Evolutionary conservation across 2,888 invertebrate species (phyloP).

Genomic region (Odontomyia ornata): DNA sequence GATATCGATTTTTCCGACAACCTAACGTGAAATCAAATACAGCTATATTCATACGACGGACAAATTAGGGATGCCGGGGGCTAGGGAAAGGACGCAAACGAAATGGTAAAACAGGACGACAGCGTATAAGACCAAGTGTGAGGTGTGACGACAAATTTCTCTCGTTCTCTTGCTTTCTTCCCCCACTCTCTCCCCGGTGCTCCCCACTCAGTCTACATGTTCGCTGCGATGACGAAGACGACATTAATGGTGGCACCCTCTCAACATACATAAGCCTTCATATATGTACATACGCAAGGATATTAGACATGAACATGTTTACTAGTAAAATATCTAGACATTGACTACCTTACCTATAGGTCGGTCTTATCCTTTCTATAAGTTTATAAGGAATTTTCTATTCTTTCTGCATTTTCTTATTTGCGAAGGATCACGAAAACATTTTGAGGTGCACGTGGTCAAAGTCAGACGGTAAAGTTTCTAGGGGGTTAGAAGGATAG

Average conservation of each 20-base stretch:
- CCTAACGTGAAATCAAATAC: not conserved
- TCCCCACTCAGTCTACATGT: no score
- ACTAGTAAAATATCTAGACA: no score
- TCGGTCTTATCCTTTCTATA: no score
- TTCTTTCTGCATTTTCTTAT: not conserved
- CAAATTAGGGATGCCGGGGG: no score
- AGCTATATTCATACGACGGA: not conserved
- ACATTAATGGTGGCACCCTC: not conserved
- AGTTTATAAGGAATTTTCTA: no score
- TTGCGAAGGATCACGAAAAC: conserved; percentile 4
- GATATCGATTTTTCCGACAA: conserved; percentile 36
- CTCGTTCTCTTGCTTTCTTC: no score
- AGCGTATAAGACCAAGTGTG: not conserved
- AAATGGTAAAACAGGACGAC: not conserved
- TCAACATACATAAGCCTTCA: not conserved
- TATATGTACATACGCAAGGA: no score
- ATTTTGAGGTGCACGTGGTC: conserved; percentile 12
- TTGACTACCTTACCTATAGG: no score
- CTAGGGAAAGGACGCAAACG: not conserved
- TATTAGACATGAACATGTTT: no score
- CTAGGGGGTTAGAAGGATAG: not conserved
- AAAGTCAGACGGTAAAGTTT: conserved; percentile 7
- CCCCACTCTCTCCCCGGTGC: no score
- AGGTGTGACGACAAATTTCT: no score
- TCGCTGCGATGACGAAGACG: no score